These are phyloP conservation scores for Pseudopleuronectes americanus DNA, from an alignment of 2,797 vertebrate species.

Conservation along the genomic window DNA sequence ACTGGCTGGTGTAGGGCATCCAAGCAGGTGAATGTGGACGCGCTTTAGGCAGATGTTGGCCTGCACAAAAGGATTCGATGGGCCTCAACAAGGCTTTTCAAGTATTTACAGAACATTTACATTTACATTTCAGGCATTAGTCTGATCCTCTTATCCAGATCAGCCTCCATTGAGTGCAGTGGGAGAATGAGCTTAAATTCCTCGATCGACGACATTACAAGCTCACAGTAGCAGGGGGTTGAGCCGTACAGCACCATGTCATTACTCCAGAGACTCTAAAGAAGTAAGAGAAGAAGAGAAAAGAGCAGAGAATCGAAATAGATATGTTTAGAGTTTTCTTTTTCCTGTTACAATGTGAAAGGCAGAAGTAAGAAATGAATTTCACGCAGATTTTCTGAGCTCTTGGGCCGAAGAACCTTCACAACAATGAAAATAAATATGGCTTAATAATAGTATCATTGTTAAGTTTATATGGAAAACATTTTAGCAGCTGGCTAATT, in stretches of 20 bases:
- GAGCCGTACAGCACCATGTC: conserved; percentile 5
- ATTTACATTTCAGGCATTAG: conserved; percentile 64
- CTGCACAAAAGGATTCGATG: conserved; percentile 48
- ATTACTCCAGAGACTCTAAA: background rate
- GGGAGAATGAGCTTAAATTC: conserved; percentile 57
- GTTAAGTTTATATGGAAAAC: background rate
- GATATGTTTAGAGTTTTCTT: background rate
- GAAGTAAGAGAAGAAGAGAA: conserved; percentile 1
- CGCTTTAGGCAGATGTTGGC: conserved; percentile 62
- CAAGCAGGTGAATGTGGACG: conserved; percentile 56
- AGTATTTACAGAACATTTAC: conserved; percentile 72
- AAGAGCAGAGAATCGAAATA: background rate
- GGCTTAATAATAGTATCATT: background rate
- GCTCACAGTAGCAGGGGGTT: conserved; percentile 49
- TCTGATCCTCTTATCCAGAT: conserved; percentile 73
- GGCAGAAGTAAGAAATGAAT: background rate
- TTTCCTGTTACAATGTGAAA: background rate
- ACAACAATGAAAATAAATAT: background rate
- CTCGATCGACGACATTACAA: conserved; percentile 51
- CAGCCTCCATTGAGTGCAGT: conserved; percentile 54
- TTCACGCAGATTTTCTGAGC: too few relatives aligned
- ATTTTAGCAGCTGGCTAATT: background rate
- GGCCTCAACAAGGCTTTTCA: conserved; percentile 50
- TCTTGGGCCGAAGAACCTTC: background rate
- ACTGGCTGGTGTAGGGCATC: conserved; percentile 15